These are phyloP conservation scores for Nothura maculosa DNA, from an alignment of 2,797 vertebrate species.

Conservation along the genomic window DNA sequence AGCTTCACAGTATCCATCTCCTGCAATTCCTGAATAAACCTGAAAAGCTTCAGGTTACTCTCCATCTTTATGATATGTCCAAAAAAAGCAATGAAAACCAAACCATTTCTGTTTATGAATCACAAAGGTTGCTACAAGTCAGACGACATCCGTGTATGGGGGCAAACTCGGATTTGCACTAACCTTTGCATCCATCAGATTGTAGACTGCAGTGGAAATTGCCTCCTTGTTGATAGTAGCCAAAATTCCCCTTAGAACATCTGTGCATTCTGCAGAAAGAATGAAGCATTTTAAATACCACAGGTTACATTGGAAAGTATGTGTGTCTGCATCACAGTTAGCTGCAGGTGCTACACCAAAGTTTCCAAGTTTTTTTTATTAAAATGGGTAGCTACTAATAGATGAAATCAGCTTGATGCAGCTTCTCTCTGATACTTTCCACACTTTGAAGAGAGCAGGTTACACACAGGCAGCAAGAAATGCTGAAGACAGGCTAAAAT, in stretches of 20 bases:
- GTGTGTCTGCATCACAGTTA: neutral
- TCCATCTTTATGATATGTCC: neutral
- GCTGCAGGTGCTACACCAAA: neutral
- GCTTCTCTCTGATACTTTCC: neutral
- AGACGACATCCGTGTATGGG: neutral
- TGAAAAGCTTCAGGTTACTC: neutral
- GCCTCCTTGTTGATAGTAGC: slow-evolving; percentile 31
- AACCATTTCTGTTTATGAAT: neutral
- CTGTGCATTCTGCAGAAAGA: slow-evolving; percentile 53
- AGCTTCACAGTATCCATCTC: neutral
- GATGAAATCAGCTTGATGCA: neutral
- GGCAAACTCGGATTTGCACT: neutral
- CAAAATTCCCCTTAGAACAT: slow-evolving; percentile 47
- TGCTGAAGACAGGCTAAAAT: neutral
- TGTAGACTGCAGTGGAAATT: slow-evolving; percentile 63
- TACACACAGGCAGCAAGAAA: neutral
- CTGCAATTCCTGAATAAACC: neutral
- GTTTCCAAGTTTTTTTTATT: neutral
- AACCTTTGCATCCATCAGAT: slow-evolving; percentile 68
- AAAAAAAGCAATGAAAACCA: neutral
- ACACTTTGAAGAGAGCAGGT: neutral
- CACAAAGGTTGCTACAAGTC: neutral
- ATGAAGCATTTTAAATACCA: neutral
- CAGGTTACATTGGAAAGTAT: neutral
- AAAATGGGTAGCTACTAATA: neutral